phyloP scores from a whole-genome alignment of 2,888 invertebrate species.

The Hymenopus coronatus region DNA sequence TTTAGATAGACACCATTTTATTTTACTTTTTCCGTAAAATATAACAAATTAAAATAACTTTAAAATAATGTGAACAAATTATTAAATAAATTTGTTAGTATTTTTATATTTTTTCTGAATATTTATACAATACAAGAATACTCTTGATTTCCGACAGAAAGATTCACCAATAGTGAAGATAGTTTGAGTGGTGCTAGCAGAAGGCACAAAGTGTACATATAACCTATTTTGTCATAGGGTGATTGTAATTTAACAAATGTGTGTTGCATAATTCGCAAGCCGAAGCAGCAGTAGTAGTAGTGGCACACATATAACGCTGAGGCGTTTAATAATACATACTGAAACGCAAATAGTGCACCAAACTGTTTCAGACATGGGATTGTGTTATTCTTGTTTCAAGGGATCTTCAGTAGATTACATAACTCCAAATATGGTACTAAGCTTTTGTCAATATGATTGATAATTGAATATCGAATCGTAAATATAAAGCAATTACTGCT shows the following conservation, averaged over 20 bases:
- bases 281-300: not conserved
- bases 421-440: constrained; percentile 58
- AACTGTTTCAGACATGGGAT: constrained; percentile 46
- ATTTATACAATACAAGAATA: not conserved
- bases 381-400: constrained; percentile 55
- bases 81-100: too few relatives aligned
- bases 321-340: not conserved
- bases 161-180: not conserved
- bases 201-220: constrained; percentile 39
- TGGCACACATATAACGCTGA: not conserved
- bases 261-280: not conserved
- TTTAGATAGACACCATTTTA: constrained; percentile 32
- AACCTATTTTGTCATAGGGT: constrained; percentile 34
- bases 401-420: constrained; percentile 55
- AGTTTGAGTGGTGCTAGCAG: not conserved
- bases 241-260: not conserved
- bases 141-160: not conserved
- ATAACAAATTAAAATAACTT: too few relatives aligned
- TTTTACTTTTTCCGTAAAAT: not conserved
- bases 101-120: not conserved
- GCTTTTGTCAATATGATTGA: not conserved
- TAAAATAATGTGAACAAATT: too few relatives aligned
- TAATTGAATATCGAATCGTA: too few relatives aligned
- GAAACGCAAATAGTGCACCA: not conserved
- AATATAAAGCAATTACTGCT: too few relatives aligned